A percentile compares a stretch with the other conserved stretches of the same genome.
These are phyloP conservation scores for Berghia stephanieae DNA, from an alignment of 1,140 invertebrate genomes.

Conservation along the genomic window DNA sequence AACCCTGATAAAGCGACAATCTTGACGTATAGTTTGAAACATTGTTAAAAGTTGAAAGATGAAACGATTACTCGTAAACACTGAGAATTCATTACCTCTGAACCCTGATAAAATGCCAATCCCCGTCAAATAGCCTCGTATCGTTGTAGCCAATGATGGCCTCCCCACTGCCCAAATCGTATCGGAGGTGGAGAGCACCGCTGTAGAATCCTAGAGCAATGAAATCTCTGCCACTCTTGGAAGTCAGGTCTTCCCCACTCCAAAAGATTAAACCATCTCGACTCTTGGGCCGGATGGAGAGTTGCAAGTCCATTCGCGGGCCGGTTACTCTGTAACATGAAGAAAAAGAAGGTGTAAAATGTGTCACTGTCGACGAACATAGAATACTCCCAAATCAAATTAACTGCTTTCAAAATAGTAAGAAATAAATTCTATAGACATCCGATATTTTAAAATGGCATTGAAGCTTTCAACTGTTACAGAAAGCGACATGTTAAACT, in stretches of 20 bases:
- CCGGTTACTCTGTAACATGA: slow-evolving; percentile 76
- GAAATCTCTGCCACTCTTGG: slow-evolving; percentile 73
- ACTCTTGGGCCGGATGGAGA: slow-evolving; percentile 77
- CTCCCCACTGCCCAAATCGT: slow-evolving; percentile 79
- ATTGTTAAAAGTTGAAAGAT: too few relatives aligned
- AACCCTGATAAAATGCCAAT: slow-evolving; percentile 89
- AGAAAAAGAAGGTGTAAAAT: neutral
- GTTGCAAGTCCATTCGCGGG: slow-evolving; percentile 82
- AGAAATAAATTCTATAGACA: too few relatives aligned
- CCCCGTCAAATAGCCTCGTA: slow-evolving; percentile 87
- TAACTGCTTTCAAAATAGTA: too few relatives aligned
- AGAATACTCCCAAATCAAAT: too few relatives aligned
- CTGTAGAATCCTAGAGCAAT: slow-evolving; percentile 84
- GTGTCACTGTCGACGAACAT: too few relatives aligned
- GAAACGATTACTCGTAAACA: too few relatives aligned
- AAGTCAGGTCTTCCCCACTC: slow-evolving; percentile 78
- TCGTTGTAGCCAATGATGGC: slow-evolving; percentile 80
- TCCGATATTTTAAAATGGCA: too few relatives aligned
- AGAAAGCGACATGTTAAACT: too few relatives aligned
- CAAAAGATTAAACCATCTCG: slow-evolving; percentile 86
- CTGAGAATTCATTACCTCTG: slow-evolving; percentile 80
- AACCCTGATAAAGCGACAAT: too few relatives aligned
- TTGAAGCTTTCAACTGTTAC: too few relatives aligned
- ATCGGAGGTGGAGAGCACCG: slow-evolving; percentile 75
- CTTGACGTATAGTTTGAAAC: too few relatives aligned